phyloP scores from a whole-genome alignment of 1,140 invertebrate species.

The Apis mellifera region DNA sequence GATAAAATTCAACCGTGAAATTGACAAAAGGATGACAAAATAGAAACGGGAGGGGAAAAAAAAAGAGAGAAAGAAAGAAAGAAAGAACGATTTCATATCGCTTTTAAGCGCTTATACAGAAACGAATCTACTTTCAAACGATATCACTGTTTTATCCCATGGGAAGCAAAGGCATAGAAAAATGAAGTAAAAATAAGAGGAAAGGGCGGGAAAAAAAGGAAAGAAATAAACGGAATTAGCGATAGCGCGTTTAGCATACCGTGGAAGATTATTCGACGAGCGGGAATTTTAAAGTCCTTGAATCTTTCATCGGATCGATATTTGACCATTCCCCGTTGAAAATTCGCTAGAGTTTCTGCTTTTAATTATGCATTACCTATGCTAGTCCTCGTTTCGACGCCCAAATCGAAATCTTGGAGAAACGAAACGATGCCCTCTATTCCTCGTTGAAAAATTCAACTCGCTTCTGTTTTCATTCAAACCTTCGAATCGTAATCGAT shows the following conservation, averaged over 20 bases:
- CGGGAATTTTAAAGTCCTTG: slow-evolving; percentile 38
- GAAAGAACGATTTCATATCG: slow-evolving; percentile 20
- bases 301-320: slow-evolving; percentile 47
- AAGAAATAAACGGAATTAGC: background rate
- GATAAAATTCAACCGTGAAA: background rate
- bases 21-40: background rate
- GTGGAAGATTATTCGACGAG: background rate
- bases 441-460: background rate
- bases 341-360: background rate
- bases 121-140: background rate
- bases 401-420: background rate
- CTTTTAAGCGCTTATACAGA: background rate
- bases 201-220: background rate
- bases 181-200: background rate
- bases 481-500: too few species aligned
- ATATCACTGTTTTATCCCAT: background rate
- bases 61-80: background rate
- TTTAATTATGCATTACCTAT: slow-evolving; percentile 46
- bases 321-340: background rate
- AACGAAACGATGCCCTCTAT: background rate
- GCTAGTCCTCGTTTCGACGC: background rate
- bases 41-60: background rate
- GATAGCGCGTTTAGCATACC: background rate
- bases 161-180: background rate
- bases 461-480: background rate